These are phyloP conservation scores for Narcine bancroftii DNA, from an alignment of 2,113 vertebrate genomes.

Conservation along the genomic window DNA sequence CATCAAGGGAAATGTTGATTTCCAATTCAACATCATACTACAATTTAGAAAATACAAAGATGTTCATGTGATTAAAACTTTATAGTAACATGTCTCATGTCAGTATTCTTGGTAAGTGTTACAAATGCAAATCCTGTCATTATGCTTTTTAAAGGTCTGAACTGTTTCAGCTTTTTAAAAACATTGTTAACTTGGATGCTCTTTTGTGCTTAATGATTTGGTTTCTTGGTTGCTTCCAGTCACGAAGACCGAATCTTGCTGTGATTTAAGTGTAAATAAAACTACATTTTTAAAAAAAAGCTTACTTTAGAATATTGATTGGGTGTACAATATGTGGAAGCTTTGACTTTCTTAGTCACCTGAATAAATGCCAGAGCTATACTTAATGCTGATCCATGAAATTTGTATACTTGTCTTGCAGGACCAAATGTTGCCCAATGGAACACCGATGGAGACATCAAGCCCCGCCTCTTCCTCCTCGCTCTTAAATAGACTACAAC, in stretches of 20 bases:
- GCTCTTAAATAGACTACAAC: slow-evolving; percentile 81
- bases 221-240: background rate
- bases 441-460: slow-evolving; percentile 77
- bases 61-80: background rate
- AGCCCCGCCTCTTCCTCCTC: slow-evolving; percentile 84
- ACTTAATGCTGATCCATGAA: background rate
- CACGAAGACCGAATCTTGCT: background rate
- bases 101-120: background rate
- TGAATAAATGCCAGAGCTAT: background rate
- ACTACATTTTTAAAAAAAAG: background rate
- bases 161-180: no score
- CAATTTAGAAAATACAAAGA: background rate
- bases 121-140: no score
- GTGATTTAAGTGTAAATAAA: background rate
- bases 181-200: no score
- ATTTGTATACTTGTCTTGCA: slow-evolving; percentile 42
- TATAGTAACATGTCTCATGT: background rate
- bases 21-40: background rate
- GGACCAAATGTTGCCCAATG: slow-evolving; percentile 82
- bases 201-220: background rate
- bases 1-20: background rate
- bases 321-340: background rate
- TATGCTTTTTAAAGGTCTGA: no score
- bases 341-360: background rate
- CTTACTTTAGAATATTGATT: background rate